These are phyloP conservation scores for Craniophora ligustri DNA, from an alignment of 2,888 invertebrate genomes.

Conservation along the genomic window DNA sequence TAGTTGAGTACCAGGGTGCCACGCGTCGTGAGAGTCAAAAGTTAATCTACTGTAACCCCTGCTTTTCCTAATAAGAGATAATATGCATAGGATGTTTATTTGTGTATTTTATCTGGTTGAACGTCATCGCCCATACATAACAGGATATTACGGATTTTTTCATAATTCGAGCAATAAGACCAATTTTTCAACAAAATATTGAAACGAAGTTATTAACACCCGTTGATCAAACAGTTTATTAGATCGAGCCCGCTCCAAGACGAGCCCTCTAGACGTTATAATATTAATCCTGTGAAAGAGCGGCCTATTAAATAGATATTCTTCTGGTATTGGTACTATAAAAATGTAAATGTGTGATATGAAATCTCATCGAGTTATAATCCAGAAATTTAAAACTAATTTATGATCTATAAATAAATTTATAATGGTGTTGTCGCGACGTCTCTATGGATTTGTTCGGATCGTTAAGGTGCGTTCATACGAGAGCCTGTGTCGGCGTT, in stretches of 20 bases:
- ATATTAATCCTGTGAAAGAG: slow-evolving; percentile 57
- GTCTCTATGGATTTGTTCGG: slow-evolving; percentile 52
- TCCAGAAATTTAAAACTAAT: slow-evolving; percentile 72
- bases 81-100: too few relatives aligned
- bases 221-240: slow-evolving; percentile 50
- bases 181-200: slow-evolving; percentile 1
- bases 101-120: too few relatives aligned
- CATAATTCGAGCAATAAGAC: too few relatives aligned
- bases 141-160: too few relatives aligned
- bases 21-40: too few relatives aligned
- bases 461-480: slow-evolving; percentile 41
- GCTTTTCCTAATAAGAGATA: too few relatives aligned
- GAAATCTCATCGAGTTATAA: slow-evolving; percentile 73
- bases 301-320: slow-evolving; percentile 60
- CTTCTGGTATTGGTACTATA: slow-evolving; percentile 68
- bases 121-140: too few relatives aligned
- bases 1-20: too few relatives aligned
- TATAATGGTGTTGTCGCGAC: slow-evolving; percentile 66
- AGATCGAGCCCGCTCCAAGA: slow-evolving; percentile 20
- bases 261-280: slow-evolving; percentile 25
- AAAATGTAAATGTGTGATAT: slow-evolving; percentile 77
- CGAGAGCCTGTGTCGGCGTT: background rate
- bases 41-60: too few relatives aligned
- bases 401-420: slow-evolving; percentile 73
- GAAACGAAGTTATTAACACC: slow-evolving; percentile 26